A percentile compares a stretch with the other conserved stretches of the same genome.
Conservation (phyloP, 23 tunicate species). For the Diplosoma virens region DNA sequence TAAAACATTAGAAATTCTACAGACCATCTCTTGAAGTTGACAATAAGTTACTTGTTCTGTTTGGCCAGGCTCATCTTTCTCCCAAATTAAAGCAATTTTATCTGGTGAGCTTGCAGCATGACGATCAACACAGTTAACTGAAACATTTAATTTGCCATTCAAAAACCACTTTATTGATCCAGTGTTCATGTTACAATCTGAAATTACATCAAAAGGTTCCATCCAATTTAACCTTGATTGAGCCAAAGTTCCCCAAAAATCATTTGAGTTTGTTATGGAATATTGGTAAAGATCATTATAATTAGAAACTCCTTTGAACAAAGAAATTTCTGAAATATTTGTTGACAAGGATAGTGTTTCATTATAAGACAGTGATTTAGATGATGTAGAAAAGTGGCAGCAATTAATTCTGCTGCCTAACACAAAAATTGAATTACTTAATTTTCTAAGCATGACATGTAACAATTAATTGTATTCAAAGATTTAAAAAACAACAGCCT, state of each 20-base stretch:
- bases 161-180: conserved; percentile 79
- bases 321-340: conserved; percentile 46
- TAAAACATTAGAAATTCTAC: conserved; percentile 68
- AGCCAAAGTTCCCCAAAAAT: conserved; percentile 91
- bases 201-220: conserved; percentile 58
- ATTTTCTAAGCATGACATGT: too few relatives aligned
- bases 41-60: conserved; percentile 74
- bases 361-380: too few relatives aligned
- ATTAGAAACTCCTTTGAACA: conserved; percentile 45
- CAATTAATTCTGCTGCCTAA: too few relatives aligned
- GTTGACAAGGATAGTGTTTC: conserved; percentile 48
- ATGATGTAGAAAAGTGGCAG: too few relatives aligned
- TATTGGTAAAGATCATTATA: conserved; percentile 75
- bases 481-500: too few relatives aligned
- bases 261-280: conserved; percentile 62
- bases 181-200: conserved; percentile 62
- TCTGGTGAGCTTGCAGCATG: conserved; percentile 67
- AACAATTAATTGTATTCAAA: too few relatives aligned
- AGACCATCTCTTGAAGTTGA: conserved; percentile 54
- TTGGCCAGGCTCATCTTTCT: conserved; percentile 90
- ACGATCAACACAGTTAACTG: conserved; percentile 88
- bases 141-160: conserved; percentile 87
- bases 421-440: too few relatives aligned
- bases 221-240: conserved; percentile 74
- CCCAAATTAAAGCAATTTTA: conserved; percentile 96